Evolutionary conservation across 2,113 vertebrate genomes (phyloP).

Genomic region (Lonchura striata): DNA sequence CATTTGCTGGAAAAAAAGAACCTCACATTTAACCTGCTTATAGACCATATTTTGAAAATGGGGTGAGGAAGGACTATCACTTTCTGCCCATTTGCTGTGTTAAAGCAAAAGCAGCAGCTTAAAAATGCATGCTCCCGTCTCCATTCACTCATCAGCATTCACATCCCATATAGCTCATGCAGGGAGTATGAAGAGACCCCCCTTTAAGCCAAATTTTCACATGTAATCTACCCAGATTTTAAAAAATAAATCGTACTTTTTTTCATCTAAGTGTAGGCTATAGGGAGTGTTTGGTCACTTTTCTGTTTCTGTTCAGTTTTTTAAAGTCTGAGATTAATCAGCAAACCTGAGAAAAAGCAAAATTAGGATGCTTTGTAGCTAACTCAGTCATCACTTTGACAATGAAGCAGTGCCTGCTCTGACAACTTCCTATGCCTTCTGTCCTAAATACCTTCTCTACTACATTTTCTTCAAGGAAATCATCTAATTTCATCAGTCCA

Average conservation of each 20-base stretch:
- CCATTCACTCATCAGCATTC: not conserved
- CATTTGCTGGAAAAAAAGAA: not conserved
- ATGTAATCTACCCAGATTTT: not conserved
- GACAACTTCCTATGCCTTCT: not conserved
- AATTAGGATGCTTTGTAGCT: not conserved
- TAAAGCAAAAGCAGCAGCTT: not conserved
- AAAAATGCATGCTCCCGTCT: not conserved
- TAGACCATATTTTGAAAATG: not conserved
- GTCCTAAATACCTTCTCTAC: constrained; percentile 42
- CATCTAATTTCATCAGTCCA: constrained; percentile 11
- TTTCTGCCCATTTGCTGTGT: not conserved
- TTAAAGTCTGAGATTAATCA: not conserved
- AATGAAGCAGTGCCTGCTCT: not conserved
- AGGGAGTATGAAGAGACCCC: not conserved
- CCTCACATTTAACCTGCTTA: not conserved
- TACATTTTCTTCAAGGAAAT: constrained; percentile 17
- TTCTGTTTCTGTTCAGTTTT: not conserved
- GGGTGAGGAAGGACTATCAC: not conserved
- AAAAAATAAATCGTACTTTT: not conserved
- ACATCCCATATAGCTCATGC: not conserved
- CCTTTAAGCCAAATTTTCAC: not conserved
- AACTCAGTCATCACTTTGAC: not conserved
- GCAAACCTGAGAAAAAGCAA: not conserved
- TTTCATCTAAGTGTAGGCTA: not conserved
- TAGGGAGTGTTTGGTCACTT: not conserved